Evolutionary conservation across 2,113 vertebrate species (phyloP).

Genomic region (Nipponia nippon): DNA sequence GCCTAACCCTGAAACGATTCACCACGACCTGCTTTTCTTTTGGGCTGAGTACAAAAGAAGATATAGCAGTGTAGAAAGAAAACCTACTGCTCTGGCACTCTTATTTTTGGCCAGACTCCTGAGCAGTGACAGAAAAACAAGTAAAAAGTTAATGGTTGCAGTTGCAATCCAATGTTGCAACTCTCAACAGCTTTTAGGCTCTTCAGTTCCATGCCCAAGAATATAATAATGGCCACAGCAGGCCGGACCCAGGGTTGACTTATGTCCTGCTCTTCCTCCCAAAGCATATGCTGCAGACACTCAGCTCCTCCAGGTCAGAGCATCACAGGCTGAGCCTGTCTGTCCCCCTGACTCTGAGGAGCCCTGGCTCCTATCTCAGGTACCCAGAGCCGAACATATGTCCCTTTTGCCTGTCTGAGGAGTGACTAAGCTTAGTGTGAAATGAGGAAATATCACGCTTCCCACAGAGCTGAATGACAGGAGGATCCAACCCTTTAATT

Average conservation of each 20-base stretch:
- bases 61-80: neutral
- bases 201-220: neutral
- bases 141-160: neutral
- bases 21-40: neutral
- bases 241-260: neutral
- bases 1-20: neutral
- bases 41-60: neutral
- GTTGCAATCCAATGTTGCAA: neutral
- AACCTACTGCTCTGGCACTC: neutral
- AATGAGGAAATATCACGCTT: slow-evolving; percentile 14
- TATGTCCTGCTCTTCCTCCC: neutral
- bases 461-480: slow-evolving; percentile 28
- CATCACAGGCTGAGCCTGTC: neutral
- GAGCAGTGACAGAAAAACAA: neutral
- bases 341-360: neutral
- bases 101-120: neutral
- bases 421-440: slow-evolving; percentile 8
- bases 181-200: neutral
- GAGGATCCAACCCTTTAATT: slow-evolving; percentile 10
- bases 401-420: neutral
- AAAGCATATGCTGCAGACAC: neutral
- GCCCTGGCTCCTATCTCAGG: neutral
- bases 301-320: neutral
- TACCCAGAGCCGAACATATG: neutral
- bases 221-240: neutral